phyloP scores from a whole-genome alignment of 1,140 invertebrate species.

The Neodiprion fabricii region DNA sequence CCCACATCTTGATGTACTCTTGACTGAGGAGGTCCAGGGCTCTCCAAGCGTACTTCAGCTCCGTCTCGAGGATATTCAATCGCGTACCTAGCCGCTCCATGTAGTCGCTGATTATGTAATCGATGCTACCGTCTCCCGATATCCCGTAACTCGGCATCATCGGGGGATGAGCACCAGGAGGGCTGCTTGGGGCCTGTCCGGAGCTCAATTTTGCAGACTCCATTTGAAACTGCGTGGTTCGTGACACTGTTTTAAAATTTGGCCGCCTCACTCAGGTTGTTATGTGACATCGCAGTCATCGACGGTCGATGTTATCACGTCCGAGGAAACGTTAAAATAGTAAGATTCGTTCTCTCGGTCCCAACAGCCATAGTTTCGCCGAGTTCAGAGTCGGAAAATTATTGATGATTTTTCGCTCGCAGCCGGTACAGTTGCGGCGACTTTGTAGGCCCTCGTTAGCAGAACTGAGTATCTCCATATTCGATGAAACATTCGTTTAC shows the following conservation, averaged over 20 bases:
- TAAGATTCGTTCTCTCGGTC: conserved; percentile 32
- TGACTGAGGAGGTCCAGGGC: conserved; percentile 88
- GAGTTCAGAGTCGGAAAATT: not conserved
- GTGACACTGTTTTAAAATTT: not conserved
- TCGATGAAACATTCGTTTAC: not conserved
- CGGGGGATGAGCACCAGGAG: conserved; percentile 39
- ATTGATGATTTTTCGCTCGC: not conserved
- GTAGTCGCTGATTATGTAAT: conserved; percentile 82
- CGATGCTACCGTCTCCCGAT: conserved; percentile 56
- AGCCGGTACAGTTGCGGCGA: not conserved
- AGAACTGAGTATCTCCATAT: not conserved
- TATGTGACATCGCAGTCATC: not conserved
- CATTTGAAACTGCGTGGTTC: conserved; percentile 29
- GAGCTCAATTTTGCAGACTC: conserved; percentile 45
- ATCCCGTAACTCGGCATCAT: conserved; percentile 39
- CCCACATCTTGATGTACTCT: conserved; percentile 95
- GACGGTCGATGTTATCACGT: not conserved
- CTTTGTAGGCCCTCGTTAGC: not conserved
- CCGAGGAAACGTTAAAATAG: not conserved
- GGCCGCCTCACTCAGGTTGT: not conserved
- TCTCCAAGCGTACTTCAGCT: conserved; percentile 90
- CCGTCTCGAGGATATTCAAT: conserved; percentile 85
- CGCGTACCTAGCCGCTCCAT: conserved; percentile 88
- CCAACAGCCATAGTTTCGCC: conserved; percentile 29
- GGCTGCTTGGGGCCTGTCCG: conserved; percentile 36